phyloP scores from a whole-genome alignment of 2,888 invertebrate genomes.

The Leptura quadrifasciata region DNA sequence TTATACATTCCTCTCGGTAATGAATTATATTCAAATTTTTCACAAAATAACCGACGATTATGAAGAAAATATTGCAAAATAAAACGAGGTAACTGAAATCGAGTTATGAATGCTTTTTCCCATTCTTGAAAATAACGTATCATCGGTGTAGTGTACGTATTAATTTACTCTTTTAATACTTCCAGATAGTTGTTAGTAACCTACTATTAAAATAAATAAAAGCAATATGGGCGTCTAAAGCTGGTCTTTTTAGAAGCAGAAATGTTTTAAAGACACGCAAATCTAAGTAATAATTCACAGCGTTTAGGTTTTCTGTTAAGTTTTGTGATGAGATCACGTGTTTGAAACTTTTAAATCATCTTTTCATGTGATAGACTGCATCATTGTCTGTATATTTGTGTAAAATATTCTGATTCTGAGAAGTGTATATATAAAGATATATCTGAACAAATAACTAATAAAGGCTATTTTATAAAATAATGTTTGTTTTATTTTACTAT shows the following conservation, averaged over 20 bases:
- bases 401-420: slow-evolving; percentile 34
- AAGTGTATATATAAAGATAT: slow-evolving; percentile 23
- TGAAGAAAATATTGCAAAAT: neutral
- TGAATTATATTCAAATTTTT: too few relatives aligned
- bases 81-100: neutral
- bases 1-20: too few relatives aligned
- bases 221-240: slow-evolving; percentile 35
- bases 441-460: slow-evolving; percentile 34
- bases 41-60: neutral
- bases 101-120: slow-evolving; percentile 11
- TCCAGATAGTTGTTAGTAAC: slow-evolving; percentile 22
- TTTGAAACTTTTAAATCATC: slow-evolving; percentile 32
- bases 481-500: slow-evolving; percentile 15
- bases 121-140: slow-evolving; percentile 5
- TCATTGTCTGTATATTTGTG: slow-evolving; percentile 38
- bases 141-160: slow-evolving; percentile 23
- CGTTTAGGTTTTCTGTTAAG: slow-evolving; percentile 28
- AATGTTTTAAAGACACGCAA: slow-evolving; percentile 28
- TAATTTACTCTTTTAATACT: slow-evolving; percentile 14
- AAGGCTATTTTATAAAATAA: slow-evolving; percentile 36
- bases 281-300: slow-evolving; percentile 36
- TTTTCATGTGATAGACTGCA: slow-evolving; percentile 40
- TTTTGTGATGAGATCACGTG: slow-evolving; percentile 4
- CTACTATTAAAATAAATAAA: slow-evolving; percentile 31
- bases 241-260: slow-evolving; percentile 32